A percentile compares a stretch with the other conserved stretches of the same genome.
Conservation (phyloP, 2,888 invertebrate species). For the Epirrhoe alternata region DNA sequence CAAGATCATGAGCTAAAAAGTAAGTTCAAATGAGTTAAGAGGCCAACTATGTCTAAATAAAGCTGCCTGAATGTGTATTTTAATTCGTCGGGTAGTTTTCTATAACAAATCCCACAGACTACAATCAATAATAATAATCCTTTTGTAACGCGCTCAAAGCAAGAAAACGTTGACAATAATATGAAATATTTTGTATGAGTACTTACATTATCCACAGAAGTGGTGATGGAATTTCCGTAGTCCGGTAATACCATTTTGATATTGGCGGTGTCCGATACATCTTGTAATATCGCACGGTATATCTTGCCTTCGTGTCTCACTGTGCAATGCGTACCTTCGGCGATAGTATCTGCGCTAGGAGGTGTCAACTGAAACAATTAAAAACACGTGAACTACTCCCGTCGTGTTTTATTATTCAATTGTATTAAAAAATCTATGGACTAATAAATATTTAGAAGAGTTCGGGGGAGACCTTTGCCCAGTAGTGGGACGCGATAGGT, state of each 20-base stretch:
- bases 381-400: not conserved
- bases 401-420: no score
- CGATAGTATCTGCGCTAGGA: constrained; percentile 61
- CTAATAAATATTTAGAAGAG: not conserved
- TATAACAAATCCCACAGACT: no score
- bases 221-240: constrained; percentile 68
- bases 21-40: not conserved
- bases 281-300: constrained; percentile 72
- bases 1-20: constrained; percentile 79
- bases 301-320: constrained; percentile 68
- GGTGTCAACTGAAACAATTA: constrained; percentile 62
- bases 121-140: no score
- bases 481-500: no score
- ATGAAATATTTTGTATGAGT: not conserved
- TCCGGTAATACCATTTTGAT: constrained; percentile 72
- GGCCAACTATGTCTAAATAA: no score
- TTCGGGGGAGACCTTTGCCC: no score
- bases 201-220: constrained; percentile 69
- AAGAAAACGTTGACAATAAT: not conserved
- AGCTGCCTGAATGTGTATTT: no score
- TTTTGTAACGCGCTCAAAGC: no score
- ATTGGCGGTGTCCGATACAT: constrained; percentile 58
- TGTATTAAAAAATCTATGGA: no score
- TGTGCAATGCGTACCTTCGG: constrained; percentile 74
- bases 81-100: no score